Evolutionary conservation across 2,888 invertebrate genomes (phyloP).

Genomic region (Oxyteleia sp.): DNA sequence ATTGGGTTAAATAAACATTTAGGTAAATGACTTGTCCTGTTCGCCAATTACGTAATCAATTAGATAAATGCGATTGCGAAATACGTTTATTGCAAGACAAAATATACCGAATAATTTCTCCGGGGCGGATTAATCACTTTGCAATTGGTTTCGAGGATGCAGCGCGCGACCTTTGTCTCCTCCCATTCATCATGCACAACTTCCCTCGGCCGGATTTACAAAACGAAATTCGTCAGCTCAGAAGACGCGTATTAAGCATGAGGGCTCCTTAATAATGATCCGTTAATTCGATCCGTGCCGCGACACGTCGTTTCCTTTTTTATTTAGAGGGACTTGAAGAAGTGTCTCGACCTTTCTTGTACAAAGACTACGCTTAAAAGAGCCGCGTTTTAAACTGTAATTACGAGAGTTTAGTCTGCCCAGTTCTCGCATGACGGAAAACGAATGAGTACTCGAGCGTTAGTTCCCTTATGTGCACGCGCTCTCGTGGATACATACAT

Average conservation of each 20-base stretch:
- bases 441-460: conserved; percentile 52
- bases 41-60: conserved; percentile 42
- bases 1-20: conserved; percentile 59
- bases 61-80: conserved; percentile 39
- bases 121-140: conserved; percentile 38
- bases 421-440: conserved; percentile 55
- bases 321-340: conserved; percentile 35
- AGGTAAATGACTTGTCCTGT: conserved; percentile 45
- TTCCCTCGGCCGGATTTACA: conserved; percentile 11
- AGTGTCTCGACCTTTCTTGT: conserved; percentile 30
- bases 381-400: conserved; percentile 66
- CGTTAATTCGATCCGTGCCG: conserved; percentile 39
- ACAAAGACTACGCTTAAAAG: conserved; percentile 43
- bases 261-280: conserved; percentile 34
- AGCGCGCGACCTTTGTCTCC: conserved; percentile 19
- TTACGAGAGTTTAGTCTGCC: conserved; percentile 63
- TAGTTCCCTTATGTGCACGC: conserved; percentile 40
- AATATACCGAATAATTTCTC: conserved; percentile 43
- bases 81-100: conserved; percentile 29
- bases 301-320: conserved; percentile 33
- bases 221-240: conserved; percentile 26
- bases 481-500: conserved; percentile 47
- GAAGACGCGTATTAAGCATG: conserved; percentile 37
- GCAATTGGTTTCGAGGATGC: conserved; percentile 5
- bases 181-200: conserved; percentile 15